Evolutionary conservation across 2,797 vertebrate species (phyloP).

Genomic region (Clarias platycephalus): DNA sequence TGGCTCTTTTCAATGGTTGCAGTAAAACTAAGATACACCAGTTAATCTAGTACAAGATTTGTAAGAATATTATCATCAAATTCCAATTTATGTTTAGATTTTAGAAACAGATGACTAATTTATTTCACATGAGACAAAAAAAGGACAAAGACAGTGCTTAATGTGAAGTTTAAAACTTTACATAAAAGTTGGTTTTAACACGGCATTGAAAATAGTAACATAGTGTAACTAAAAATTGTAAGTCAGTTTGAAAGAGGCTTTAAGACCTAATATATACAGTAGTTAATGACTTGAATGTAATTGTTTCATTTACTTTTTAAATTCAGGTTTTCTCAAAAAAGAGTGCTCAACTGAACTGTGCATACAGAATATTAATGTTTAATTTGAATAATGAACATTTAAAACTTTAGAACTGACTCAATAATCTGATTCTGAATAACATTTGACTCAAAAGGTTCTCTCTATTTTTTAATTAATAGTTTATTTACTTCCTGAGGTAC

Average conservation of each 20-base stretch:
- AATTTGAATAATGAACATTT: background rate
- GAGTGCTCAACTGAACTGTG: background rate
- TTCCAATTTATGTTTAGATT: background rate
- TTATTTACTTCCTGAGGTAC: background rate
- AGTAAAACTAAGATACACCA: background rate
- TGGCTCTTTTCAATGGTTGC: background rate
- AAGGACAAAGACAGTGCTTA: background rate
- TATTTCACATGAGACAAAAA: too few relatives aligned
- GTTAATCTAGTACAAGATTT: background rate
- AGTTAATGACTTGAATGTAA: background rate
- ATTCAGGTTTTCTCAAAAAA: background rate
- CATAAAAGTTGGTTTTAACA: background rate
- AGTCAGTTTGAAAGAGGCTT: too few relatives aligned
- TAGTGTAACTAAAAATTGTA: too few relatives aligned
- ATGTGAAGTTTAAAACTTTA: background rate
- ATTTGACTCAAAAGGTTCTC: background rate
- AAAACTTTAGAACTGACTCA: background rate
- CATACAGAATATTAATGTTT: background rate
- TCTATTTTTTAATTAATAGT: background rate
- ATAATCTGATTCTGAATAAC: background rate
- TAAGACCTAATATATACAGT: too few relatives aligned
- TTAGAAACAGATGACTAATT: background rate
- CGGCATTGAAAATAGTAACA: background rate
- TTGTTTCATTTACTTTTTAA: background rate
- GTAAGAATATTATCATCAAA: background rate